A percentile compares a stretch with the other conserved stretches of the same genome.
Evolutionary conservation across 2,888 invertebrate genomes (phyloP).

Genomic region (Ryuthela nishihirai): DNA sequence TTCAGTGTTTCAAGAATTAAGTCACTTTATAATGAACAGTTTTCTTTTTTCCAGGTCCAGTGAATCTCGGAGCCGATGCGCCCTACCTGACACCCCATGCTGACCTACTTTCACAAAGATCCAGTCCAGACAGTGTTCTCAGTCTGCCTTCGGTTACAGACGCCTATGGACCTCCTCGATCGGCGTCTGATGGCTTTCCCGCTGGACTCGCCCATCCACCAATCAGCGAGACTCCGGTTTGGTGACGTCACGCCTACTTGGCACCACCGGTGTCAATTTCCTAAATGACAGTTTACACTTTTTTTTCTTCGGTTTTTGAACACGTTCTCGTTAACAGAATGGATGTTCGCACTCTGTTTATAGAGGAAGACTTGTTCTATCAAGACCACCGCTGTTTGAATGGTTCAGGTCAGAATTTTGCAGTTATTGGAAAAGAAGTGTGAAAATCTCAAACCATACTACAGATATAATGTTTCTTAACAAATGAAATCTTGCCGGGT

Average conservation of each 20-base stretch:
- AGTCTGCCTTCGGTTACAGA: slow-evolving; percentile 31
- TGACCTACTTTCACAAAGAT: slow-evolving; percentile 36
- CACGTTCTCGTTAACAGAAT: too few species aligned
- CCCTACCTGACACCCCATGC: slow-evolving; percentile 31
- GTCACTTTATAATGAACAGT: background rate
- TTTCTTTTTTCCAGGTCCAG: slow-evolving; percentile 22
- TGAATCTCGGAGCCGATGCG: slow-evolving; percentile 36
- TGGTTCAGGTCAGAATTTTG: too few species aligned
- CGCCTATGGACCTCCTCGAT: slow-evolving; percentile 34
- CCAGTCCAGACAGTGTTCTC: slow-evolving; percentile 38
- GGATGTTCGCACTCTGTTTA: too few species aligned
- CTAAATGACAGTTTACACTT: too few species aligned
- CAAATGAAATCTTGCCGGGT: too few species aligned
- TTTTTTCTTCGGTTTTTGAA: too few species aligned
- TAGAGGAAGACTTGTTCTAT: too few species aligned
- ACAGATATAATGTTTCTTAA: too few species aligned
- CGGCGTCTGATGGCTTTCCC: slow-evolving; percentile 23
- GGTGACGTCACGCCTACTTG: slow-evolving; percentile 36
- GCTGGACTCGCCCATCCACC: slow-evolving; percentile 16
- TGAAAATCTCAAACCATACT: too few species aligned
- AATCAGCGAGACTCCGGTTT: slow-evolving; percentile 32
- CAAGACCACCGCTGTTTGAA: too few species aligned
- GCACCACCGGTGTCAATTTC: slow-evolving; percentile 23
- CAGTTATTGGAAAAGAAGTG: too few species aligned
- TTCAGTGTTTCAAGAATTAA: background rate